These are phyloP conservation scores for Ommatoiulus sabulosus DNA, from an alignment of 2,888 invertebrate genomes.

Conservation along the genomic window DNA sequence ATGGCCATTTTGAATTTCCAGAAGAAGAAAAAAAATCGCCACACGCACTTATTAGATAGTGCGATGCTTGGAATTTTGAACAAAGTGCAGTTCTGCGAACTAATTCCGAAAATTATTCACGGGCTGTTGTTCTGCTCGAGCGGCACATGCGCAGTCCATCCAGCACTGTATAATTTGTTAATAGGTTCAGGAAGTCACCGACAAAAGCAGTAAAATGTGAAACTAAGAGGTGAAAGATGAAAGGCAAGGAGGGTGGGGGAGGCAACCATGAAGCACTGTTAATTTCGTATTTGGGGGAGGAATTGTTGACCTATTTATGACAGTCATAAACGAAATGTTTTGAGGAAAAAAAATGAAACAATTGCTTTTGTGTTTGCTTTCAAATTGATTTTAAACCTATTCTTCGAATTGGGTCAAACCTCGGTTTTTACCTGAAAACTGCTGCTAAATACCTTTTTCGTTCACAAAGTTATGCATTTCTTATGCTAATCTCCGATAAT, in stretches of 20 bases:
- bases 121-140: not conserved
- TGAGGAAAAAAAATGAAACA: not conserved
- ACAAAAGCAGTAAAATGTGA: conserved; percentile 32
- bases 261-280: conserved; percentile 31
- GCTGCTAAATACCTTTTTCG: not conserved
- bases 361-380: conserved; percentile 19
- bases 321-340: conserved; percentile 31
- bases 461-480: not conserved
- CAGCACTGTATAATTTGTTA: conserved; percentile 21
- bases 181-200: conserved; percentile 27
- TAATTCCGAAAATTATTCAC: conserved; percentile 27
- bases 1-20: conserved; percentile 8
- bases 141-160: not conserved
- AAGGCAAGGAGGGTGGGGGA: not conserved
- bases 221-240: conserved; percentile 24
- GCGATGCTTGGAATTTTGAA: conserved; percentile 14
- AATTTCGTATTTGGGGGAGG: conserved; percentile 17
- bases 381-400: conserved; percentile 18
- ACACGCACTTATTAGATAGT: conserved; percentile 13
- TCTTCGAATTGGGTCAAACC: conserved; percentile 26
- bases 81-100: conserved; percentile 32
- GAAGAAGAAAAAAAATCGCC: not conserved
- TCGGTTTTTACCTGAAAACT: not conserved
- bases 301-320: conserved; percentile 38
- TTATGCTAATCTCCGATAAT: not conserved